Base-by-base conservation (phyloP, 2,888 invertebrate genomes). In the Heliconius hortense region DNA sequence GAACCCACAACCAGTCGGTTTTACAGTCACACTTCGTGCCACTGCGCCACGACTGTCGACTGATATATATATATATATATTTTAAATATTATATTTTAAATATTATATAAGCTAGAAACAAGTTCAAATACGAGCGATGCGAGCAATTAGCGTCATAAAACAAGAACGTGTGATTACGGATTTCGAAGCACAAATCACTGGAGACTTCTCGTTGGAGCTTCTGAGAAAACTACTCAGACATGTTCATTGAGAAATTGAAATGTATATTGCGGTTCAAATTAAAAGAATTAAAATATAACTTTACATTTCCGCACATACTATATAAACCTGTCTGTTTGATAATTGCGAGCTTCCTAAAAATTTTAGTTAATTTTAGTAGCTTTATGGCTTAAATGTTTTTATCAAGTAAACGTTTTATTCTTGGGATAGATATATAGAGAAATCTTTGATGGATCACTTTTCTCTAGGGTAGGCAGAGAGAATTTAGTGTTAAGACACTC, bases 111-210 rank as follows among this genome's bases (percentile, higher is more conserved):
- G 66, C n/a, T 60, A 13, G 60, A 64, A 24, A 43, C 66, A 39
- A 31, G n/a, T 69, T 59, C 13, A 26, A 62, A 53, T 56, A 53
- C 53, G 56, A 64, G 69, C n/a, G 69, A 73, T 59, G 56, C 56
- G n/a, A 39, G 76, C 73, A 73, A 76, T 73, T 76, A 76, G 24
- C 69, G 24, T 70, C 69, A 73, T 73, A 73, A 73, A 56, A 73
- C 56, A 70, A 76, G 73, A 73, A 73, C 70, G 73, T 70, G 69
- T 68, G 76, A 76, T 76, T 76, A 76, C 64, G 39, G 53, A 64
- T 73, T 76, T 76, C 64, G 70, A 76, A 69, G 64, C 68, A 70
- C 69, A 66, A 76, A 73, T 76, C 70, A 62, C 76, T 66, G 74
- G 73, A 74, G 70, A 70, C 48, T 35, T 66, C 64, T 76, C 60